Conservation (phyloP, 1,140 invertebrate species). For the Cotesia chilonis region DNA sequence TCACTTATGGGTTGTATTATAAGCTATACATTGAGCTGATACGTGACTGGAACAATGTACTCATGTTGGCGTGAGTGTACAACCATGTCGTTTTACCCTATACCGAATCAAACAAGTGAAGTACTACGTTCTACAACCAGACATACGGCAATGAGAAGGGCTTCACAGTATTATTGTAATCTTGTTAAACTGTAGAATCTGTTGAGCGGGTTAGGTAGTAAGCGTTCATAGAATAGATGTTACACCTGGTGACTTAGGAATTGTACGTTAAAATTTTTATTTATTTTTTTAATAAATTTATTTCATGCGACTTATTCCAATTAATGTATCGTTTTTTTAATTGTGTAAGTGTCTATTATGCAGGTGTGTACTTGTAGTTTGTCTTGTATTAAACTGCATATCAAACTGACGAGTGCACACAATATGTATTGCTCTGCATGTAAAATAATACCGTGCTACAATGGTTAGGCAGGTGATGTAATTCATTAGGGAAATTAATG, state of each 20-base stretch:
- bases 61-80: constrained; percentile 21
- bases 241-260: too few relatives aligned
- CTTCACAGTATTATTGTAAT: constrained; percentile 57
- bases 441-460: constrained; percentile 52
- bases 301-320: too few relatives aligned
- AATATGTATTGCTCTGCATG: neutral
- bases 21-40: neutral
- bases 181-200: constrained; percentile 50
- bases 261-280: too few relatives aligned
- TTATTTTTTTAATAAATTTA: too few relatives aligned
- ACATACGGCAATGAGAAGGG: constrained; percentile 49
- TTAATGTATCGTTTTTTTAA: too few relatives aligned
- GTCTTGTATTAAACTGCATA: too few relatives aligned
- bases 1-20: constrained; percentile 14
- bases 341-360: too few relatives aligned
- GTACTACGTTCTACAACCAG: constrained; percentile 34
- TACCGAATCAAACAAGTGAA: constrained; percentile 14
- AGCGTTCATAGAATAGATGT: neutral
- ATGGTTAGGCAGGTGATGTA: constrained; percentile 40
- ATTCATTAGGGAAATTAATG: constrained; percentile 37
- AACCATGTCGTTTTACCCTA: neutral
- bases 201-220: constrained; percentile 38
- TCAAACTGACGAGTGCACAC: neutral
- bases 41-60: constrained; percentile 23
- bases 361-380: too few relatives aligned